Evolutionary conservation across 1,140 invertebrate genomes (phyloP).

Genomic region (Halotydeus destructor): DNA sequence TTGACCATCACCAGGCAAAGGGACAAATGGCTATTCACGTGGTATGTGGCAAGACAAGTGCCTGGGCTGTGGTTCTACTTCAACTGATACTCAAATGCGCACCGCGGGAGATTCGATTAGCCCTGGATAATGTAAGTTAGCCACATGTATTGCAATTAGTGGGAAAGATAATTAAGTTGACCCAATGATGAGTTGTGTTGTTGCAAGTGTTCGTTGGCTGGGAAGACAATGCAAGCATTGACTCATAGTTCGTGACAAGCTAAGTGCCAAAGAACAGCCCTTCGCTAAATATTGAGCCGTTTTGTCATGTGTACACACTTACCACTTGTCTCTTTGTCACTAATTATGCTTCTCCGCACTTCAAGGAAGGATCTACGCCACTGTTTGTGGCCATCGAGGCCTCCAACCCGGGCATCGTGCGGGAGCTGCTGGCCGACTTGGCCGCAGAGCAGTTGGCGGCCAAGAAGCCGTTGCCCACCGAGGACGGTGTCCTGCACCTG

Average conservation of each 20-base stretch:
- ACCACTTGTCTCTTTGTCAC: neutral
- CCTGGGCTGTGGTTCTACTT: conserved; percentile 67
- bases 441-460: conserved; percentile 37
- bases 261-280: too few species aligned
- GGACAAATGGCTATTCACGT: conserved; percentile 74
- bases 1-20: too few species aligned
- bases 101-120: conserved; percentile 62
- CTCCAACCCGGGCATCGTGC: conserved; percentile 74
- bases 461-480: conserved; percentile 22
- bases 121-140: conserved; percentile 56
- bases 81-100: conserved; percentile 56
- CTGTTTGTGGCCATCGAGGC: conserved; percentile 74
- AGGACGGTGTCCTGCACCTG: conserved; percentile 71
- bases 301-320: too few species aligned
- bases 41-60: conserved; percentile 65
- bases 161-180: neutral
- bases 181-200: too few species aligned
- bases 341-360: neutral
- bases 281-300: too few species aligned
- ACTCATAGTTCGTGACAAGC: neutral
- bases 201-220: too few species aligned
- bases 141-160: neutral
- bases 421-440: conserved; percentile 51
- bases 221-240: neutral
- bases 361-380: conserved; percentile 74